phyloP scores from a whole-genome alignment of 1,140 invertebrate genomes.

The Lithobius niger region DNA sequence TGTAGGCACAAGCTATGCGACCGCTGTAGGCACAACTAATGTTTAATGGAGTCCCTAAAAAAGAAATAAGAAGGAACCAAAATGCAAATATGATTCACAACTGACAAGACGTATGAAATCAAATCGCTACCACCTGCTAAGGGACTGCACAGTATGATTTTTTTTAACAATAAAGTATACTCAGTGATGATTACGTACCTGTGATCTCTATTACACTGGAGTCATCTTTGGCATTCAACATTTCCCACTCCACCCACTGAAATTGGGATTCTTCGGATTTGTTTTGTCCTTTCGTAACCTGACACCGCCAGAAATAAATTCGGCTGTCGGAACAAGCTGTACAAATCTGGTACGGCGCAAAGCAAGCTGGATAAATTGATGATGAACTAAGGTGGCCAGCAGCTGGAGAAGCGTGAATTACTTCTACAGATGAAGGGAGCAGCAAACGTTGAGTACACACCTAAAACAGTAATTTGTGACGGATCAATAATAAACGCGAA shows the following conservation, averaged over 20 bases:
- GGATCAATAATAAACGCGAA: background rate
- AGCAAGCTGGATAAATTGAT: slow-evolving; percentile 94
- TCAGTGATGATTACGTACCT: slow-evolving; percentile 33
- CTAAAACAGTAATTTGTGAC: no score
- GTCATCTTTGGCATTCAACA: slow-evolving; percentile 58
- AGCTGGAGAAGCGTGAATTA: slow-evolving; percentile 79
- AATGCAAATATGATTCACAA: slow-evolving; percentile 16
- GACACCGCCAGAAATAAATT: slow-evolving; percentile 46
- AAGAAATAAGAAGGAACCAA: slow-evolving; percentile 4
- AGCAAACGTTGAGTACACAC: slow-evolving; percentile 70
- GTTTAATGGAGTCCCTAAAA: slow-evolving; percentile 51
- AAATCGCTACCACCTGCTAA: slow-evolving; percentile 16
- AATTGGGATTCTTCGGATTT: slow-evolving; percentile 37
- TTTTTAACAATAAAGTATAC: no score
- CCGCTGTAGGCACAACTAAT: slow-evolving; percentile 95
- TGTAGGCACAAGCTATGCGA: slow-evolving; percentile 90
- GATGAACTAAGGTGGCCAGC: slow-evolving; percentile 96
- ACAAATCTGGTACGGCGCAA: slow-evolving; percentile 87
- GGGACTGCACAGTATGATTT: slow-evolving; percentile 39
- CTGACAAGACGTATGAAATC: slow-evolving; percentile 18
- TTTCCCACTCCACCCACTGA: slow-evolving; percentile 77
- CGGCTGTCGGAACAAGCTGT: slow-evolving; percentile 85
- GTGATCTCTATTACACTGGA: slow-evolving; percentile 75
- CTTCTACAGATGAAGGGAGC: slow-evolving; percentile 75
- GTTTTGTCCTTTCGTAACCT: slow-evolving; percentile 39